phyloP scores from a whole-genome alignment of 2,888 invertebrate species.

The Pherbina coryleti region DNA sequence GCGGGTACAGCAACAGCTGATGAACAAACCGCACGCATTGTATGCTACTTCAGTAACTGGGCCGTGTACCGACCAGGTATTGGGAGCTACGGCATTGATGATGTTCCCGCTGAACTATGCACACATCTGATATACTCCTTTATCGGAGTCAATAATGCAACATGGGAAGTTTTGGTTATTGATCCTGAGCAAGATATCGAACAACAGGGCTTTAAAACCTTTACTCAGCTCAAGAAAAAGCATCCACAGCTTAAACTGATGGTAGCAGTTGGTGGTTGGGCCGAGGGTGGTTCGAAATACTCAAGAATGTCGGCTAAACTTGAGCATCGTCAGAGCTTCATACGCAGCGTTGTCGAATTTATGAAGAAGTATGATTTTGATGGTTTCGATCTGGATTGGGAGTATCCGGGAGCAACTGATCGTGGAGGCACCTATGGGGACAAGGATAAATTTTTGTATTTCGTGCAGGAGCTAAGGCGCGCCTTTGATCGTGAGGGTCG shows the following conservation, averaged over 20 bases:
- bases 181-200: slow-evolving; percentile 85
- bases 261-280: slow-evolving; percentile 92
- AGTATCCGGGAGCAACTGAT: slow-evolving; percentile 90
- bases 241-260: slow-evolving; percentile 82
- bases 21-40: slow-evolving; percentile 71
- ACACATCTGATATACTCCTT: slow-evolving; percentile 92
- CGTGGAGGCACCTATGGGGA: slow-evolving; percentile 87
- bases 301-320: slow-evolving; percentile 84
- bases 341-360: slow-evolving; percentile 82
- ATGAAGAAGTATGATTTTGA: slow-evolving; percentile 84
- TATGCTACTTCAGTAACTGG: slow-evolving; percentile 74
- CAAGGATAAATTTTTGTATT: slow-evolving; percentile 84
- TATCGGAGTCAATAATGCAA: slow-evolving; percentile 84
- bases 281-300: slow-evolving; percentile 89
- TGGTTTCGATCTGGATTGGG: slow-evolving; percentile 91
- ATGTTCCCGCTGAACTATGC: slow-evolving; percentile 85
- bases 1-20: slow-evolving; percentile 46
- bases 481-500: slow-evolving; percentile 82
- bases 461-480: slow-evolving; percentile 83
- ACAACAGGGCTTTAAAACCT: slow-evolving; percentile 82
- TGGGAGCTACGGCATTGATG: slow-evolving; percentile 86
- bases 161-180: slow-evolving; percentile 82
- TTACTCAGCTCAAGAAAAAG: slow-evolving; percentile 78
- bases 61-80: slow-evolving; percentile 86
- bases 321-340: slow-evolving; percentile 78